Evolutionary conservation across 2,888 invertebrate genomes (phyloP), one percentile per base, ranked within the genome.

Genomic region (Eupeodes luniger): DNA sequence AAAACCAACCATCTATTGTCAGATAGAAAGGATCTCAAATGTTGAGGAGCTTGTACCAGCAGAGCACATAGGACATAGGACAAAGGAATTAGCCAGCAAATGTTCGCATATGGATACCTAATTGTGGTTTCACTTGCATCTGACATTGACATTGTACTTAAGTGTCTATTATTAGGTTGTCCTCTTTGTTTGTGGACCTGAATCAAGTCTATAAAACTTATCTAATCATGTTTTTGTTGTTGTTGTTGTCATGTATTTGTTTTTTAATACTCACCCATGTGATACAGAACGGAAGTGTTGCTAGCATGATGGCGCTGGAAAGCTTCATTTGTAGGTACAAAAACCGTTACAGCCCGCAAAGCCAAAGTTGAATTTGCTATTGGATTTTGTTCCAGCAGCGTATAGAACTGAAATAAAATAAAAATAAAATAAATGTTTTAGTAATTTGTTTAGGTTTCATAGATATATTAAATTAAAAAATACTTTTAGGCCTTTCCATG

Each of bases 251-350:
- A 7, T 11, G 9, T 64, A 27, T 5, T 19, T 9, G 16, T 55
- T 19, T 19, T 10, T 19, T 19, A 19, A 51, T 69, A 95, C 97
- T 97, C 94, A 97, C 97, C 95, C 94, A 97, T 96, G 92, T 98
- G 98, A 92, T 98, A 97, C 27, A 97, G 95, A 27, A 97, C 96
- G 86, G 92, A 91, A 47, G 92, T 95, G 85, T 94, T 95, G 1
- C 95, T 72, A 5, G 72, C 95, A 87, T 94, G 95, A 93, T 95
- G 96, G 87, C 95, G 95, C 94, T 97, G 96, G 94, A 98, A 97
- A 82, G 98, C 98, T 90, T 96, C 95, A 94, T 98, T 98, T 89
- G 97, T 97, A 11, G 98, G 98, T 77, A 97, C 98, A 92, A 98
- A 98, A 83, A 98, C 94, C n/a, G 98, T 98, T 92, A 97, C 96